Conservation (phyloP, 2,888 invertebrate genomes). For the Rutpela maculata region DNA sequence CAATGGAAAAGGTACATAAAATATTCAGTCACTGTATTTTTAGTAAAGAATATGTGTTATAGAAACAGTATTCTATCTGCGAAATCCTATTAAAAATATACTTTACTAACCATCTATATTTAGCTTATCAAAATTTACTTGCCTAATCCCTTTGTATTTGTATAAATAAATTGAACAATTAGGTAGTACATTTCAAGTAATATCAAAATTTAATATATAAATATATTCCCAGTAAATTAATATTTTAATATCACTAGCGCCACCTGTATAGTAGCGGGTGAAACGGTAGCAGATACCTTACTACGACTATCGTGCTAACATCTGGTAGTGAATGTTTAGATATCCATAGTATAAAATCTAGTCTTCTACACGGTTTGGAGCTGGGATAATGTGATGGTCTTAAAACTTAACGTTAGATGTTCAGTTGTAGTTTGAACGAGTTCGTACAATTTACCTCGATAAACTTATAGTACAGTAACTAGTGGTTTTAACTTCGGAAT, state of each 20-base stretch:
- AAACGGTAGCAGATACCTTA: slow-evolving; percentile 12
- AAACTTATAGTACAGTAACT: too few species aligned
- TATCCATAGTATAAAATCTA: not conserved
- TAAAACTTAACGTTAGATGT: not conserved
- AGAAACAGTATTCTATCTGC: too few species aligned
- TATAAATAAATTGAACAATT: too few species aligned
- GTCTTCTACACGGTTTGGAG: not conserved
- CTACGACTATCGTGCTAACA: not conserved
- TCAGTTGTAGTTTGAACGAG: not conserved
- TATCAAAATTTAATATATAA: not conserved
- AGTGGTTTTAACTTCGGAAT: too few species aligned
- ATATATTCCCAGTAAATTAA: not conserved
- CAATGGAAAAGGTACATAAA: too few species aligned
- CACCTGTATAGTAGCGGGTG: not conserved
- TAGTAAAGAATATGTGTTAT: too few species aligned
- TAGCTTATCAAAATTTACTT: too few species aligned
- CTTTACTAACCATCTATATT: too few species aligned
- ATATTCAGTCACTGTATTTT: too few species aligned
- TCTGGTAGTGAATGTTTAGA: slow-evolving; percentile 5
- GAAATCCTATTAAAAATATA: too few species aligned
- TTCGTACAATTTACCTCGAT: not conserved
- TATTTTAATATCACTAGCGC: not conserved
- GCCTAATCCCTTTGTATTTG: too few species aligned
- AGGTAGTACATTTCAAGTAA: too few species aligned
- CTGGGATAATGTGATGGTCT: not conserved